phyloP scores from a whole-genome alignment of 1,140 invertebrate genomes.

The Drosophila hydei region DNA sequence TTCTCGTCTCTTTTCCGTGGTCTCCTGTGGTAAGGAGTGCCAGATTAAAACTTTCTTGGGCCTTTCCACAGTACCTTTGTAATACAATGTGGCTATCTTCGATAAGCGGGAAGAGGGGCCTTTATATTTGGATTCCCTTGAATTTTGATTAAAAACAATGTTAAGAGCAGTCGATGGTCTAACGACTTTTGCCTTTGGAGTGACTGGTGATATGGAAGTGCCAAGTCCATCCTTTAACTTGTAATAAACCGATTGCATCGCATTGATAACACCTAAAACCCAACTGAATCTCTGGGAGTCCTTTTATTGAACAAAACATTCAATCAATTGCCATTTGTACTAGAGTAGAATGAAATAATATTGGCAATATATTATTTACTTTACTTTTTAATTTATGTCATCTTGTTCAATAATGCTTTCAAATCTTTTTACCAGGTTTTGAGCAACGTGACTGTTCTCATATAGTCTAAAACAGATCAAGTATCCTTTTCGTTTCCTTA shows the following conservation, averaged over 20 bases:
- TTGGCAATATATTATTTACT: slow-evolving; percentile 15
- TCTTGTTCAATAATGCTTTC: not conserved
- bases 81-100: too few relatives aligned
- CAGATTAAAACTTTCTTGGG: too few relatives aligned
- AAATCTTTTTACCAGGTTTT: not conserved
- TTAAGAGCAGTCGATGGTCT: not conserved
- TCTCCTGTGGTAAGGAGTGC: too few relatives aligned
- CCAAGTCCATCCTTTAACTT: not conserved
- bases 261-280: not conserved
- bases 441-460: not conserved
- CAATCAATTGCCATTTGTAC: slow-evolving; percentile 9
- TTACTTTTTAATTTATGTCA: slow-evolving; percentile 28
- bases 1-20: too few relatives aligned
- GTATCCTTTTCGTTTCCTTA: not conserved
- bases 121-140: not conserved
- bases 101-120: too few relatives aligned
- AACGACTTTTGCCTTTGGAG: not conserved
- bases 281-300: not conserved
- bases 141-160: not conserved
- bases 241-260: not conserved
- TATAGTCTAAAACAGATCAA: not conserved
- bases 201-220: too few relatives aligned
- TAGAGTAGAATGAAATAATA: not conserved
- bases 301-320: not conserved
- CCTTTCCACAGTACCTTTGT: too few relatives aligned